Base-by-base conservation (phyloP, 1,140 invertebrate genomes). In the Doryteuthis pealeii region DNA sequence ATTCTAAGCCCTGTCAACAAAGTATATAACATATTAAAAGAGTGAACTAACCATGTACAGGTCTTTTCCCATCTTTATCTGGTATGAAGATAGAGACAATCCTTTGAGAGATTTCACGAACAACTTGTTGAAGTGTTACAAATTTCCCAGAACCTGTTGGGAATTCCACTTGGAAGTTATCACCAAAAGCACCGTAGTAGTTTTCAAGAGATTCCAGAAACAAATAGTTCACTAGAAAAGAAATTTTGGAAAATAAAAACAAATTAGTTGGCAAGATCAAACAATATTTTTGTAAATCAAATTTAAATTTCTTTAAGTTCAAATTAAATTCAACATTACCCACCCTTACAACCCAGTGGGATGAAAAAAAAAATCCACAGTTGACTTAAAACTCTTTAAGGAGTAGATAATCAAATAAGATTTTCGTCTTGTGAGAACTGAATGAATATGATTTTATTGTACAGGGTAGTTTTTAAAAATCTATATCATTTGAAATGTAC, bases 161-260 rank as follows among this genome's bases (percentile, higher is more conserved):
- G 33, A 73, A 74, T 43, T 81, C 72, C 30, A 87, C 67, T 35
- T 72, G 81, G 33, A 84, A 73, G 15, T 65, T 30, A 32, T 81
- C 77, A 18, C 81, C 78, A 67, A 81, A 80, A 58, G 77, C 79
- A 43, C 70, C 78, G 58, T 81, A 71, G 69, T 82, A 83, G 33
- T 73, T 78, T 45, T 85, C 76, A 31, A 88, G 75, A n/a, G 78
- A 72, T 58, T 86, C 82, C 26, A 87, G 76, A n/a, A 88, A 62
- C 66, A 85, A 31, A 67, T 82, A 84, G 78, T 84, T 83, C 79
- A 84, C 81, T 83, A 79, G 62, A 79, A 78, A 30, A 40, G 72
- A 33, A 66, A 84, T 35, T 28, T 0, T 2, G 18, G 4, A 30
- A 26, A n/a, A 70, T 12, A 31, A 33, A n/a, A 43, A 12, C 4